Percentiles rank a stretch among this genome's conserved stretches.
Evolutionary conservation across 2,113 vertebrate species (phyloP).

Genomic region (Periophthalmus modestus): DNA sequence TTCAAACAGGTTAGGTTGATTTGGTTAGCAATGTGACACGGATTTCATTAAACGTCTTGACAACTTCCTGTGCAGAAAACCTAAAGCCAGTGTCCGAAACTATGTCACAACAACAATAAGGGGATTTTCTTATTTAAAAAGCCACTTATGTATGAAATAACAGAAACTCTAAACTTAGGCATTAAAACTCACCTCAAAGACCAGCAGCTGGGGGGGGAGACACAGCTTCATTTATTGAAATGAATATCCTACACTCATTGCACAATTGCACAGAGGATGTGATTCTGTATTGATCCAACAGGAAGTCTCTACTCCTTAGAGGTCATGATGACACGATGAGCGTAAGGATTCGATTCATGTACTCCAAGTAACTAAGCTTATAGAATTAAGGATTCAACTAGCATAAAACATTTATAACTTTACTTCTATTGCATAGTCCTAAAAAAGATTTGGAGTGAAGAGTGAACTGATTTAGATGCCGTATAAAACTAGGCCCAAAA

Average conservation of each 20-base stretch:
- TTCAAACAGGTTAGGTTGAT: conserved; percentile 40
- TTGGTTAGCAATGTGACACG: conserved; percentile 40
- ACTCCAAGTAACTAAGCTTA: neutral
- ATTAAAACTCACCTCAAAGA: neutral
- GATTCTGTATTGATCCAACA: conserved; percentile 21
- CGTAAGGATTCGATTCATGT: neutral
- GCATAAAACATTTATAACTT: neutral
- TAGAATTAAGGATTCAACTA: neutral
- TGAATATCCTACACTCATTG: conserved; percentile 22
- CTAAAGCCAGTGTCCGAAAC: conserved; percentile 13
- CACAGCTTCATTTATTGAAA: neutral
- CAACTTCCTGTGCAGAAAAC: conserved; percentile 28
- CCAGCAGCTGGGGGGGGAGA: neutral
- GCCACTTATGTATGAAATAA: neutral
- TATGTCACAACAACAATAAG: conserved; percentile 34
- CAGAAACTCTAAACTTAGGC: neutral
- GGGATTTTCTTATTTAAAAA: conserved; percentile 37
- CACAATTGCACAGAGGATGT: conserved; percentile 27
- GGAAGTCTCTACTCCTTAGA: neutral
- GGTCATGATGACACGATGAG: conserved; percentile 1
- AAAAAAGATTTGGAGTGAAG: too few relatives aligned
- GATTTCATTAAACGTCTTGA: conserved; percentile 39
- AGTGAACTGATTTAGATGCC: too few relatives aligned
- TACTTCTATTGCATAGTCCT: too few relatives aligned
- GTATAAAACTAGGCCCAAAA: too few relatives aligned